phyloP scores from a whole-genome alignment of 92 coral and sea anemone genomes.

The Phymanthus crucifer region DNA sequence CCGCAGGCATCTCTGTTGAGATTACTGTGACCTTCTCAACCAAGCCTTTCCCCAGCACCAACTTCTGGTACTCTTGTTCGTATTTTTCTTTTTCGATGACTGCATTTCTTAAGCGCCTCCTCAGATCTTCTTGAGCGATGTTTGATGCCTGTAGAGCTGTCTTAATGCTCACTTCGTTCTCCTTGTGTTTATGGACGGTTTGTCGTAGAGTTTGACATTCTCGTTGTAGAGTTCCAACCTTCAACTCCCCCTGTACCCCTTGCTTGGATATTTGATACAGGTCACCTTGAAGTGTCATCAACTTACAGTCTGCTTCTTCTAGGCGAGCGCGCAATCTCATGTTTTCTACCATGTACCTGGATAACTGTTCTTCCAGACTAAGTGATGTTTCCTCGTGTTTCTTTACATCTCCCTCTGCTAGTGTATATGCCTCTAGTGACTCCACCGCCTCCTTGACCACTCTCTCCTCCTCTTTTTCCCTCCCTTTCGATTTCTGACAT shows the following conservation, averaged over 20 bases:
- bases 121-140: conserved; percentile 32
- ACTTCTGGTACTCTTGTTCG: conserved; percentile 19
- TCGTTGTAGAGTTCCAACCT: conserved; percentile 31
- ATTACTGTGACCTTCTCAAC: conserved; percentile 55
- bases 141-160: conserved; percentile 20
- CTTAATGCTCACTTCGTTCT: conserved; percentile 20
- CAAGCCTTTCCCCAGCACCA: conserved; percentile 23
- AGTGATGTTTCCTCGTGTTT: neutral
- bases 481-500: conserved; percentile 17
- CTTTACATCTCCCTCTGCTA: neutral
- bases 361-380: conserved; percentile 10
- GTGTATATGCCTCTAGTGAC: neutral
- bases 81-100: conserved; percentile 28
- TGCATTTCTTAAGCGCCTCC: conserved; percentile 36
- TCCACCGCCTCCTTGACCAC: conserved; percentile 20
- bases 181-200: conserved; percentile 40
- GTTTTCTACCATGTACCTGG: conserved; percentile 35
- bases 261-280: conserved; percentile 46
- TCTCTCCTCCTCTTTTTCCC: neutral
- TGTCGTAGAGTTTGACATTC: conserved; percentile 53
- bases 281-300: conserved; percentile 57
- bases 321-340: conserved; percentile 47
- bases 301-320: conserved; percentile 36
- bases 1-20: conserved; percentile 40
- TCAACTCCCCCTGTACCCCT: conserved; percentile 56